These are phyloP conservation scores for Parasteatoda tepidariorum DNA, from an alignment of 1,140 invertebrate genomes.

Conservation along the genomic window DNA sequence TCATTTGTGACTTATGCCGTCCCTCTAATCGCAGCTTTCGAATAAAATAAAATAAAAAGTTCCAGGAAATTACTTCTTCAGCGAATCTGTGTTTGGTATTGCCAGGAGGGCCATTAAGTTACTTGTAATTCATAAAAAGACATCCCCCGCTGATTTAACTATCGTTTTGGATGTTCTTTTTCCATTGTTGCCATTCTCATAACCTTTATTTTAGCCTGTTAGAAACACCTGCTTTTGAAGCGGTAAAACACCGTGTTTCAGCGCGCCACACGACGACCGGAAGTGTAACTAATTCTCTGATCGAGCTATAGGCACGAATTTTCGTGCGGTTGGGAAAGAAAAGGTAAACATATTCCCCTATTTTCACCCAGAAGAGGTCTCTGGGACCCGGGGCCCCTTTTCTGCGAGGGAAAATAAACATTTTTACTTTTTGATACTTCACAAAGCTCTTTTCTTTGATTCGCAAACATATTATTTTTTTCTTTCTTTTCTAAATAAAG, in stretches of 20 bases:
- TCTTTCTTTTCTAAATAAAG: too few species aligned
- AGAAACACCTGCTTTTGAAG: neutral
- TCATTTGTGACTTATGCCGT: too few species aligned
- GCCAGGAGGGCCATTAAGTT: neutral
- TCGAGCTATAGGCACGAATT: neutral
- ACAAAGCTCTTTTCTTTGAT: too few species aligned
- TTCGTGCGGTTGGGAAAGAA: neutral
- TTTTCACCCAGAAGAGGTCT: too few species aligned
- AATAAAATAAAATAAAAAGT: neutral
- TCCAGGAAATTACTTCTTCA: neutral
- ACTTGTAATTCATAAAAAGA: neutral
- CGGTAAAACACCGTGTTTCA: neutral
- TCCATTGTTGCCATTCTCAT: neutral
- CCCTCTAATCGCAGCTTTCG: neutral
- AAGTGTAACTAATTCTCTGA: constrained; percentile 6
- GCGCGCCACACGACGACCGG: neutral
- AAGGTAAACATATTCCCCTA: neutral
- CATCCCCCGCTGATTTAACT: neutral
- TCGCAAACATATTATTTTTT: too few species aligned
- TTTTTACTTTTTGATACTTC: too few species aligned
- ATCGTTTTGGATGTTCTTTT: neutral
- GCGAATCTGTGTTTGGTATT: neutral
- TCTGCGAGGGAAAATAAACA: too few species aligned
- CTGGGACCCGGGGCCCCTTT: too few species aligned
- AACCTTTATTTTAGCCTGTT: neutral